These are phyloP conservation scores for Leucoraja ocellata DNA, from an alignment of 2,797 vertebrate species.

Conservation along the genomic window DNA sequence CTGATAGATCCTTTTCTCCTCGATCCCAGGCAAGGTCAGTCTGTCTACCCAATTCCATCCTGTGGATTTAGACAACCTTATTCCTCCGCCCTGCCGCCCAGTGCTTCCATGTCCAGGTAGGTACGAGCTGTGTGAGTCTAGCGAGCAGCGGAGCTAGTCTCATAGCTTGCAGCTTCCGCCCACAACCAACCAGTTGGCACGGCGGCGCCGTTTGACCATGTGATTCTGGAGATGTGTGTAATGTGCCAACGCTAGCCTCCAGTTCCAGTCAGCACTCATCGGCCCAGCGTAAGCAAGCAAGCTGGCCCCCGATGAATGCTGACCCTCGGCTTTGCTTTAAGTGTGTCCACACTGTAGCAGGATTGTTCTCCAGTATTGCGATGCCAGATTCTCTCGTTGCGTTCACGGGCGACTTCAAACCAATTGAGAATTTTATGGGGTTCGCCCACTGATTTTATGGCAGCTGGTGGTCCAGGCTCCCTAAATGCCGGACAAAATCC, in stretches of 20 bases:
- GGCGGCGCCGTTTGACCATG: background rate
- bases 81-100: slow-evolving; percentile 75
- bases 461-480: too few relatives aligned
- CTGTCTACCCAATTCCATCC: slow-evolving; percentile 91
- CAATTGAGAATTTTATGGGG: too few relatives aligned
- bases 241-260: background rate
- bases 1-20: slow-evolving; percentile 46
- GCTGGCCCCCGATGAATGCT: slow-evolving; percentile 6
- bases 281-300: background rate
- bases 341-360: slow-evolving; percentile 10
- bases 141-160: slow-evolving; percentile 49
- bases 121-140: slow-evolving; percentile 58
- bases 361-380: background rate
- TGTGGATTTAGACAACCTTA: slow-evolving; percentile 96
- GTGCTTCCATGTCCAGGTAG: slow-evolving; percentile 94
- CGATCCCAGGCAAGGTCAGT: slow-evolving; percentile 90
- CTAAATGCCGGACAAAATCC: too few relatives aligned
- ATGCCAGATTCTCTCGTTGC: background rate
- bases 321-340: slow-evolving; percentile 1
- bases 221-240: background rate
- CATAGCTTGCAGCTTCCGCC: slow-evolving; percentile 51
- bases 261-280: slow-evolving; percentile 16
- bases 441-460: too few relatives aligned
- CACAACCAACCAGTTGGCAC: background rate
- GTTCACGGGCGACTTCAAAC: background rate